Conservation (phyloP, 2,888 invertebrate genomes). For the Philaethria dido region DNA sequence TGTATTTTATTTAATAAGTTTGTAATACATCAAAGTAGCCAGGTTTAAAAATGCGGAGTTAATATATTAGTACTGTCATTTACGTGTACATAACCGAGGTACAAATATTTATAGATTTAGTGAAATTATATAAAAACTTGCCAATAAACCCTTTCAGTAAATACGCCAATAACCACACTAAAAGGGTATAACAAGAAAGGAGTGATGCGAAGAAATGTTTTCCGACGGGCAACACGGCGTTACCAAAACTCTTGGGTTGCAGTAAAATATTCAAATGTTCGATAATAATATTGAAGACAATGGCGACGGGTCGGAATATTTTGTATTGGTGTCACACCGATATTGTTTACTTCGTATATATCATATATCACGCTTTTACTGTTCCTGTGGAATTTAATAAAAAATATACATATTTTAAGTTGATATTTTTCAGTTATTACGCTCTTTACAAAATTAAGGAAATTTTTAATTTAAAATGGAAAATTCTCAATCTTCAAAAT, state of each 20-base stretch:
- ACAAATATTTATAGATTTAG: background rate
- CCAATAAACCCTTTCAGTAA: conserved; percentile 17
- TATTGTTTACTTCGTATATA: conserved; percentile 29
- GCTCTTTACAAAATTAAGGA: no score
- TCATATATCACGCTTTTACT: conserved; percentile 18
- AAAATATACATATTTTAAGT: background rate
- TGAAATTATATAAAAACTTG: conserved; percentile 13
- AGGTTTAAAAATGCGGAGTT: no score
- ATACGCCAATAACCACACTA: conserved; percentile 24
- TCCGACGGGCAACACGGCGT: conserved; percentile 50
- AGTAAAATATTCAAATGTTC: conserved; percentile 67
- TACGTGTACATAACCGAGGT: background rate
- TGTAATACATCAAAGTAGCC: no score
- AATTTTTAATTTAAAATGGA: no score
- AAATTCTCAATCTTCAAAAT: no score
- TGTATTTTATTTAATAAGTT: no score
- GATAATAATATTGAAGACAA: conserved; percentile 52
- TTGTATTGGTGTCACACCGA: conserved; percentile 27
- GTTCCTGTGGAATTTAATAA: conserved; percentile 4
- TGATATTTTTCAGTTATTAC: background rate
- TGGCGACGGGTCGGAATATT: conserved; percentile 29
- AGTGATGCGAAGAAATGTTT: conserved; percentile 28
- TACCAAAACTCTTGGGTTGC: conserved; percentile 51
- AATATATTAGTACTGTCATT: no score
- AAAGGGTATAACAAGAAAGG: conserved; percentile 33